Evolutionary conservation across 1,140 invertebrate species (phyloP), one percentile per base, ranked within the genome.

Genomic region (Lasaia peninsularis): DNA sequence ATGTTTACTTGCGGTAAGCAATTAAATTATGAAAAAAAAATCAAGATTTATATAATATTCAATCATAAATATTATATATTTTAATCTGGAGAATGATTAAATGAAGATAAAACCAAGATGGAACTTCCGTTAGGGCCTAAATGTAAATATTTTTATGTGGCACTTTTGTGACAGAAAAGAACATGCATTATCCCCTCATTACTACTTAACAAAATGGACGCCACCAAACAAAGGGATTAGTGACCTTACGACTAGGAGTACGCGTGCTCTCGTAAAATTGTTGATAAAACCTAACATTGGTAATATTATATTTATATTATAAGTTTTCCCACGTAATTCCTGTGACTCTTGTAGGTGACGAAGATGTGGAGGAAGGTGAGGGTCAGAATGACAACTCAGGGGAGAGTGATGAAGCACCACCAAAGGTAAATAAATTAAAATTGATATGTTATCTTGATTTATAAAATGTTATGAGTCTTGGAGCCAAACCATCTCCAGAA

Each of bases 141-240:
- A 79, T 80, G 81, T 86, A 86, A 86, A 87, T 88, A 87, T 87
- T 88, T 88, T 86, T 81, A 80, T 81, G 80, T 85, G 80, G 80
- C 76, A 83, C 44, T 73, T 79, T 87, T 76, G 75, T 87, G 83
- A 88, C 86, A 88, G 86, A 88, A 87, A 88, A 88, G 83, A 88
- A 85, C 83, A 87, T 88, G 82, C 86, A 86, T 83, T 86, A 82
- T 84, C 71, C 81, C 87, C 85, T 90, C 88, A 90, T 90, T 89
- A 89, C 84, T 86, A 88, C 91, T 91, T 91, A 91, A 92, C 92
- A 93, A 93, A 92, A 92, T 92, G 92, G 92, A 92, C 91, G 92
- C 90, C 91, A 90, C 91, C 91, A 92, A 92, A 92, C 92, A 92
- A 92, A 92, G 90, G 90, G 88, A 91, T 91, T 91, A 90, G 89